phyloP scores from a whole-genome alignment of 2,888 invertebrate species.

The Sinotaia quadrata region DNA sequence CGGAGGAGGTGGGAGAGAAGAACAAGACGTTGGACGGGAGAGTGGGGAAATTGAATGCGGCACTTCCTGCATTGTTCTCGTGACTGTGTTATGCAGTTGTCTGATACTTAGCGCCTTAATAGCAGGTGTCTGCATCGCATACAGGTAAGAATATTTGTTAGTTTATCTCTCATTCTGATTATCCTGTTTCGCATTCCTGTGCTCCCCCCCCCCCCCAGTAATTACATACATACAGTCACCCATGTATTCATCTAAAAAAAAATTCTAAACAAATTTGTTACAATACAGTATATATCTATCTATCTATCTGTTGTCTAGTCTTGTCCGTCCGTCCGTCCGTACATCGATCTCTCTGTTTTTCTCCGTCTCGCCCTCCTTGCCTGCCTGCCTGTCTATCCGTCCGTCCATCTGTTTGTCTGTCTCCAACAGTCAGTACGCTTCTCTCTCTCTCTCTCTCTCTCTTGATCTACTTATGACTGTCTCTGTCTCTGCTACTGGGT shows the following conservation, averaged over 20 bases:
- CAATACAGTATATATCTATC: not conserved
- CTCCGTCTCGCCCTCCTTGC: not conserved
- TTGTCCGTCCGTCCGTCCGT: not conserved
- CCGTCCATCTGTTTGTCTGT: no score
- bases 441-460: not conserved
- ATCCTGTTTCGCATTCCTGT: not conserved
- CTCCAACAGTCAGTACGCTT: not conserved
- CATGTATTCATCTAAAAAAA: no score
- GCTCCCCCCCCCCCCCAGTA: not conserved
- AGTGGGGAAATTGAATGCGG: slow-evolving; percentile 36
- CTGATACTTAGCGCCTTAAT: slow-evolving; percentile 34
- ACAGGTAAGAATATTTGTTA: no score
- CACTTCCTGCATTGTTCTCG: slow-evolving; percentile 37
- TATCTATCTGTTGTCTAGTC: no score
- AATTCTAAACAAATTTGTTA: not conserved
- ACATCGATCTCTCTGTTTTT: not conserved
- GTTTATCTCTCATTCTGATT: not conserved
- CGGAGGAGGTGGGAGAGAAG: not conserved
- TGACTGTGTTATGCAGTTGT: slow-evolving; percentile 33
- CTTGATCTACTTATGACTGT: not conserved
- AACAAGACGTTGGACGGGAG: slow-evolving; percentile 7
- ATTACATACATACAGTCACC: not conserved
- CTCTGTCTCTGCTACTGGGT: not conserved
- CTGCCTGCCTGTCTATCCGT: no score
- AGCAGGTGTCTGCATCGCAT: slow-evolving; percentile 25